Conservation (phyloP, 2,888 invertebrate genomes). For the Ophion ellenae region DNA sequence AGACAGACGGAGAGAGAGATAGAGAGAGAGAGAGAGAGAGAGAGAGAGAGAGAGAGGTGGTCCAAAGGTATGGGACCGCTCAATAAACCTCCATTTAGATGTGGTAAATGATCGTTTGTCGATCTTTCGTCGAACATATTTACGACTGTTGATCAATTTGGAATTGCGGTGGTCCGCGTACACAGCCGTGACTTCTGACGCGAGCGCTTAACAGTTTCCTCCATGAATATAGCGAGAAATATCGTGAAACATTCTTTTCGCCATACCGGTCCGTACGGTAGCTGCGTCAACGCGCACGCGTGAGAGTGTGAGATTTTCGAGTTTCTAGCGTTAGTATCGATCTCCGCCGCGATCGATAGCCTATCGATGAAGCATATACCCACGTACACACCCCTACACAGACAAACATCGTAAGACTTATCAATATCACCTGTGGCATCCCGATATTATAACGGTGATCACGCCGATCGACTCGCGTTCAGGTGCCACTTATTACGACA, state of each 20-base stretch:
- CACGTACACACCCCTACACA: background rate
- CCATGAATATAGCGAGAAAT: conserved; percentile 14
- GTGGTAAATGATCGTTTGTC: conserved; percentile 19
- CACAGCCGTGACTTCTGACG: conserved; percentile 29
- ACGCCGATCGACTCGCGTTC: conserved; percentile 28
- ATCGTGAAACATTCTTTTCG: conserved; percentile 13
- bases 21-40: background rate
- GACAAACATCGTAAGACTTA: conserved; percentile 18
- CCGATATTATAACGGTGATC: conserved; percentile 56
- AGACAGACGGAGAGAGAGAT: background rate
- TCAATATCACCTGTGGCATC: conserved; percentile 45
- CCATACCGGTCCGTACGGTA: conserved; percentile 47
- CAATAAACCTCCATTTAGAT: background rate
- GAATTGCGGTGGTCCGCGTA: conserved; percentile 28
- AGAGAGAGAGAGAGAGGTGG: background rate
- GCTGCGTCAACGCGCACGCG: background rate
- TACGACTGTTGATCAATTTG: conserved; percentile 44
- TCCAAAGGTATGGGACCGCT: background rate
- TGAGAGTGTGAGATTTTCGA: conserved; percentile 18
- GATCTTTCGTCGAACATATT: conserved; percentile 46
- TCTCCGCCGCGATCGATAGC: background rate
- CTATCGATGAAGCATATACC: background rate
- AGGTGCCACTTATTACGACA: conserved; percentile 45
- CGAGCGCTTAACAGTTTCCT: conserved; percentile 6
- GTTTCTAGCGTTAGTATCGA: conserved; percentile 32